Evolutionary conservation across 2,113 vertebrate species (phyloP).

Genomic region (Aramus guarauna): DNA sequence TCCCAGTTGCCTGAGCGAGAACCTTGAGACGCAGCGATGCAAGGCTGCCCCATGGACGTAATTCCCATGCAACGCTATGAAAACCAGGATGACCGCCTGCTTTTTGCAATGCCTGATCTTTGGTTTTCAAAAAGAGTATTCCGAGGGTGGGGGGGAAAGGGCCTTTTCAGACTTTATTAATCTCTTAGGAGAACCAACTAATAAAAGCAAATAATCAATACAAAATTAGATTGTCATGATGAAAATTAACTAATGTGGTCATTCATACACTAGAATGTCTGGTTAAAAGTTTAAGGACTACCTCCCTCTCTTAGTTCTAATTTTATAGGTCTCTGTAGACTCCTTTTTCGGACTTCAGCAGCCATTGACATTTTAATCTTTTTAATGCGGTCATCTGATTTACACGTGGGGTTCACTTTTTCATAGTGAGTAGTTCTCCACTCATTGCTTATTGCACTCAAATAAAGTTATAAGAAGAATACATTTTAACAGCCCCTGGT

Average conservation of each 20-base stretch:
- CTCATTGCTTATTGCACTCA: conserved; percentile 68
- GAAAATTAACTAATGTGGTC: conserved; percentile 74
- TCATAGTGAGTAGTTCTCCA: conserved; percentile 21
- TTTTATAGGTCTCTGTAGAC: conserved; percentile 76
- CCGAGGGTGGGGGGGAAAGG: not conserved
- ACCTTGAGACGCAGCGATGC: not conserved
- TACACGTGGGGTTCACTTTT: conserved; percentile 59
- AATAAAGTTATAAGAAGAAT: conserved; percentile 75
- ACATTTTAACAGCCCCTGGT: conserved; percentile 54
- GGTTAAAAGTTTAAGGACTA: conserved; percentile 73
- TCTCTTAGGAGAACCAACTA: conserved; percentile 62
- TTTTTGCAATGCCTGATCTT: not conserved
- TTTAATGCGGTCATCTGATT: conserved; percentile 78
- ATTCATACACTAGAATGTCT: conserved; percentile 70
- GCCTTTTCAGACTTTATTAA: conserved; percentile 51
- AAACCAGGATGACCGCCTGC: conserved; percentile 34
- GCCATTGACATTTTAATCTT: conserved; percentile 81
- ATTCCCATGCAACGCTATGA: conserved; percentile 2
- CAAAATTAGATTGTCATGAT: conserved; percentile 68
- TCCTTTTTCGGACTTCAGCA: conserved; percentile 74
- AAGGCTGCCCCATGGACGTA: not conserved
- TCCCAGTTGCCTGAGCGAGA: conserved; percentile 12
- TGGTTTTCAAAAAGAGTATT: conserved; percentile 22
- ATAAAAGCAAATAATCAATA: conserved; percentile 76
- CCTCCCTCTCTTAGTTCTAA: conserved; percentile 69